phyloP scores from a whole-genome alignment of 1,140 invertebrate genomes.

The Drosophila lacteicornis region DNA sequence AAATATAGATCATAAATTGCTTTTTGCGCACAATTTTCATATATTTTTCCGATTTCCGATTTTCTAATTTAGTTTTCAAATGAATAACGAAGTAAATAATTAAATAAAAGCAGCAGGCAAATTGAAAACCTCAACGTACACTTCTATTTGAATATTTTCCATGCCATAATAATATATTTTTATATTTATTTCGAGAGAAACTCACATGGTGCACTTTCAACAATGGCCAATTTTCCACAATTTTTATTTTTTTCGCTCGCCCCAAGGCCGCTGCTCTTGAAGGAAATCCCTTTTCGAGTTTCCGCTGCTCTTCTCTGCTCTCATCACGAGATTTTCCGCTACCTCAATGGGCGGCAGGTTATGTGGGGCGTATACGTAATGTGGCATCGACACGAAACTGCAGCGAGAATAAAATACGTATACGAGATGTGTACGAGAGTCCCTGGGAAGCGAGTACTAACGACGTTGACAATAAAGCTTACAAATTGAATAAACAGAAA shows the following conservation, averaged over 20 bases:
- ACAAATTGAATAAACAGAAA: conserved; percentile 58
- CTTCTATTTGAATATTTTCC: not conserved
- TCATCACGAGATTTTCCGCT: conserved; percentile 6
- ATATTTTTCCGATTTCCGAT: too few relatives aligned
- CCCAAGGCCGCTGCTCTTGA: not conserved
- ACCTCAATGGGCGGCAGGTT: conserved; percentile 9
- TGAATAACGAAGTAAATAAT: not conserved
- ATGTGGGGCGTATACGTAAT: conserved; percentile 31
- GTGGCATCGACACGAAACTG: conserved; percentile 3
- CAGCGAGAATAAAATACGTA: conserved; percentile 7
- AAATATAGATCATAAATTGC: too few relatives aligned
- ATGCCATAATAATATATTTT: not conserved
- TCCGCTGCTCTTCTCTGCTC: not conserved
- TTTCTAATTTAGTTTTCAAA: too few relatives aligned
- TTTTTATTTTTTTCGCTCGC: not conserved
- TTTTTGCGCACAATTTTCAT: too few relatives aligned
- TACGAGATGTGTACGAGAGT: conserved; percentile 1
- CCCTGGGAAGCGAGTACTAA: conserved; percentile 31
- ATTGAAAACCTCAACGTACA: not conserved
- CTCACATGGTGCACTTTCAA: not conserved
- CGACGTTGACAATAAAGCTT: conserved; percentile 58
- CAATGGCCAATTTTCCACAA: not conserved
- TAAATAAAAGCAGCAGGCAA: not conserved
- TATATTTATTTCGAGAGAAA: not conserved
- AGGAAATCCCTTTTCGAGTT: conserved; percentile 16